Percentiles rank a stretch among this genome's conserved stretches.
Evolutionary conservation across 2,888 invertebrate species (phyloP).

Genomic region (Polyploca ridens): DNA sequence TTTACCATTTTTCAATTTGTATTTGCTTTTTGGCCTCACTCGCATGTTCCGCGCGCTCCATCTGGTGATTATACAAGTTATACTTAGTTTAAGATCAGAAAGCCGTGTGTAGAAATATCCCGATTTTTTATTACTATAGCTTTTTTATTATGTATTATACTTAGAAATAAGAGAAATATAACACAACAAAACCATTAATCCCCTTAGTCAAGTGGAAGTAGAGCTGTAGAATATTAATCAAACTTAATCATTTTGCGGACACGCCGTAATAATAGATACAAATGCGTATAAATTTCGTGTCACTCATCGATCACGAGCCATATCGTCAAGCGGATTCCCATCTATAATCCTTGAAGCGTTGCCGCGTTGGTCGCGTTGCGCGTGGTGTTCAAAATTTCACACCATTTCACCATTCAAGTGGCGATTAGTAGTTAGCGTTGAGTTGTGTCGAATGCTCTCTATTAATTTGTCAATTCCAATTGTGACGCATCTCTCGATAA

Average conservation of each 20-base stretch:
- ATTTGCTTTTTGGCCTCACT: no score
- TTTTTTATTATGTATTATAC: no score
- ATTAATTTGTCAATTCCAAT: slow-evolving; percentile 71
- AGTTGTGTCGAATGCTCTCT: slow-evolving; percentile 54
- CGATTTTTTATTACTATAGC: no score
- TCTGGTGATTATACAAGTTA: no score
- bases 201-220: no score
- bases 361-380: slow-evolving; percentile 10
- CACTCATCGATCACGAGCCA: slow-evolving; percentile 7
- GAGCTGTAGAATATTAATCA: no score
- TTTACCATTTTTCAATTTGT: no score
- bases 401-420: slow-evolving; percentile 64
- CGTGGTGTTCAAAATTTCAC: slow-evolving; percentile 55
- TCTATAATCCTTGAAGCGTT: slow-evolving; percentile 12
- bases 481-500: slow-evolving; percentile 57
- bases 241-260: not conserved
- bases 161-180: no score
- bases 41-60: no score
- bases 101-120: no score
- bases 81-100: no score
- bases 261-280: not conserved
- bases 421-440: slow-evolving; percentile 61
- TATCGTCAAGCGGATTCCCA: slow-evolving; percentile 11
- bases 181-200: no score
- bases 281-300: not conserved